These are phyloP conservation scores for Poeciliopsis infans DNA, from an alignment of 2,797 vertebrate genomes.

Conservation along the genomic window DNA sequence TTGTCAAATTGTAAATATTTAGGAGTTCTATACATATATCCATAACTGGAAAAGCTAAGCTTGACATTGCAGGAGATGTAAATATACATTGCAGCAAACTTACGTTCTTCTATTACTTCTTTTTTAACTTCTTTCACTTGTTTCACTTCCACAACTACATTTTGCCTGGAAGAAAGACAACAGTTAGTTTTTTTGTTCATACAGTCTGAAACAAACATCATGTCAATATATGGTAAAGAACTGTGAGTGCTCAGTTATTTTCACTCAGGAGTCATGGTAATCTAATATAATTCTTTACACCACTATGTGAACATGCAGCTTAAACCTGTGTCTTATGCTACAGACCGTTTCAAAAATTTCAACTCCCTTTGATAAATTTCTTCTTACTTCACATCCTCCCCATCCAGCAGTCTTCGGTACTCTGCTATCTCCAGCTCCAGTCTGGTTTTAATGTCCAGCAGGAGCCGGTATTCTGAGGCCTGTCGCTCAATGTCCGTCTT, in stretches of 20 bases:
- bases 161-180: constrained; percentile 31
- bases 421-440: constrained; percentile 87
- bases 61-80: neutral
- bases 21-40: neutral
- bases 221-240: neutral
- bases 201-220: neutral
- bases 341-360: neutral
- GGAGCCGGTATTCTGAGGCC: constrained; percentile 73
- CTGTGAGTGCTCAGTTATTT: too few relatives aligned
- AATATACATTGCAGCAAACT: constrained; percentile 36
- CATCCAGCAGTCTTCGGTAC: constrained; percentile 86
- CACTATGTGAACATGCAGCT: neutral
- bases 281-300: neutral
- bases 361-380: neutral
- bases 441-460: constrained; percentile 82
- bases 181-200: neutral
- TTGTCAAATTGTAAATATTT: neutral
- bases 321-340: neutral
- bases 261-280: neutral
- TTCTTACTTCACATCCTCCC: constrained; percentile 71
- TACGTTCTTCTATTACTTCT: constrained; percentile 56
- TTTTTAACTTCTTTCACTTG: constrained; percentile 19
- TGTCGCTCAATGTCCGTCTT: constrained; percentile 77
- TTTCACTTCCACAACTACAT: constrained; percentile 13
- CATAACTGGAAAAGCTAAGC: neutral